Evolutionary conservation across 2,113 vertebrate species (phyloP).

Genomic region (Anguilla japonica): DNA sequence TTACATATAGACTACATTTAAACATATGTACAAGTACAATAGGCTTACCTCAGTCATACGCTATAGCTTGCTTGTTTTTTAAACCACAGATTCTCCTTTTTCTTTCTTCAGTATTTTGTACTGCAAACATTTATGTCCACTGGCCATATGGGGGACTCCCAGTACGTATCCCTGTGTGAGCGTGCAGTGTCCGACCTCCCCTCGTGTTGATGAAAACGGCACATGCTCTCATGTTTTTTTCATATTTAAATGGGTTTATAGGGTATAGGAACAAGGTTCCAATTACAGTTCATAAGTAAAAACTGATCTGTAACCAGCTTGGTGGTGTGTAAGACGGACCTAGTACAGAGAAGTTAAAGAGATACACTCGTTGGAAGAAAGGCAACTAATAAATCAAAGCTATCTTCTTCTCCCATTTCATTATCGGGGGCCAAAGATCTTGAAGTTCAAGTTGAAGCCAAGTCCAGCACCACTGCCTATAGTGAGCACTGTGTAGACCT

Average conservation of each 20-base stretch:
- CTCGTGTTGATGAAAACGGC: slow-evolving; percentile 21
- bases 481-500: too few relatives aligned
- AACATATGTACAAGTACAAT: neutral
- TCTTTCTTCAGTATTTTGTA: neutral
- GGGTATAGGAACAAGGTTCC: slow-evolving; percentile 38
- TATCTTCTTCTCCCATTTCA: slow-evolving; percentile 60
- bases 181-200: neutral
- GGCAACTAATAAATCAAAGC: slow-evolving; percentile 50
- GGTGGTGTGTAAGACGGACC: slow-evolving; percentile 36
- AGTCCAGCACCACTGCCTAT: neutral
- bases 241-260: slow-evolving; percentile 36
- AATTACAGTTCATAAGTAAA: slow-evolving; percentile 59
- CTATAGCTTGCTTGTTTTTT: too few relatives aligned
- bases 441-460: slow-evolving; percentile 4
- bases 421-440: slow-evolving; percentile 36
- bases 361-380: slow-evolving; percentile 51
- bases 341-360: slow-evolving; percentile 40
- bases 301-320: slow-evolving; percentile 52
- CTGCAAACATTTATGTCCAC: neutral
- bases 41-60: neutral
- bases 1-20: neutral
- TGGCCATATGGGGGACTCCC: too few relatives aligned
- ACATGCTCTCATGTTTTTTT: slow-evolving; percentile 26
- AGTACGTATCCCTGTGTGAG: too few relatives aligned
- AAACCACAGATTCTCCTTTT: too few relatives aligned